phyloP scores from a whole-genome alignment of 2,888 invertebrate genomes.

The Andrena bicolor region DNA sequence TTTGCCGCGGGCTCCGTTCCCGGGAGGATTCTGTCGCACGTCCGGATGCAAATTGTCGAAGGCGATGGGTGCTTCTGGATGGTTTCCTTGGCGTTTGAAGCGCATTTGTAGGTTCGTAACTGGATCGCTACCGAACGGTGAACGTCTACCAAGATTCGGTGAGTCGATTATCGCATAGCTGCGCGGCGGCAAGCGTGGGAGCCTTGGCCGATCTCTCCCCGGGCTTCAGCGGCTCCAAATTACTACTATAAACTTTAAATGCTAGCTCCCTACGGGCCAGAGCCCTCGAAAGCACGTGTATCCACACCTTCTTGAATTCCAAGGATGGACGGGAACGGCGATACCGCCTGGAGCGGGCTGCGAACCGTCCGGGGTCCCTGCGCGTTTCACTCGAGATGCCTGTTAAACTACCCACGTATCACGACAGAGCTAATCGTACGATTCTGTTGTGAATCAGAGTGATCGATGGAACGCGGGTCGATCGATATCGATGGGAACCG shows the following conservation, averaged over 20 bases:
- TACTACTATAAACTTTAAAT: slow-evolving; percentile 80
- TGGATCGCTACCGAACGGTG: slow-evolving; percentile 4
- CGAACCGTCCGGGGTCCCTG: no score
- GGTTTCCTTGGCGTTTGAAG: no score
- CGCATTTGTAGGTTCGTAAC: neutral
- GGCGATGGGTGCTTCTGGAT: no score
- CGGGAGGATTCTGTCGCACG: no score
- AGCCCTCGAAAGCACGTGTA: slow-evolving; percentile 60
- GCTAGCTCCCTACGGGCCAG: slow-evolving; percentile 63
- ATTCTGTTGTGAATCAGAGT: no score
- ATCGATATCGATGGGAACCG: slow-evolving; percentile 2
- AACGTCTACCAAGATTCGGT: slow-evolving; percentile 38
- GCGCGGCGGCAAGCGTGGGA: slow-evolving; percentile 74
- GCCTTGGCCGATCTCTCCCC: slow-evolving; percentile 63
- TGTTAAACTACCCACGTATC: no score
- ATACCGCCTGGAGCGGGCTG: no score
- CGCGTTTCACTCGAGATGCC: no score
- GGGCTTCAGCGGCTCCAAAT: slow-evolving; percentile 72
- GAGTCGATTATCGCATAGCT: slow-evolving; percentile 74
- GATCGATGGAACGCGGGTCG: neutral
- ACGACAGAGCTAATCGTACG: no score
- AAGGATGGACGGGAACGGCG: neutral
- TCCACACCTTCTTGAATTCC: slow-evolving; percentile 13
- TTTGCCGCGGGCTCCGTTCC: no score
- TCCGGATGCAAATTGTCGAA: no score